These are phyloP conservation scores for Acronicta alni DNA, from an alignment of 2,888 invertebrate genomes.

Conservation along the genomic window DNA sequence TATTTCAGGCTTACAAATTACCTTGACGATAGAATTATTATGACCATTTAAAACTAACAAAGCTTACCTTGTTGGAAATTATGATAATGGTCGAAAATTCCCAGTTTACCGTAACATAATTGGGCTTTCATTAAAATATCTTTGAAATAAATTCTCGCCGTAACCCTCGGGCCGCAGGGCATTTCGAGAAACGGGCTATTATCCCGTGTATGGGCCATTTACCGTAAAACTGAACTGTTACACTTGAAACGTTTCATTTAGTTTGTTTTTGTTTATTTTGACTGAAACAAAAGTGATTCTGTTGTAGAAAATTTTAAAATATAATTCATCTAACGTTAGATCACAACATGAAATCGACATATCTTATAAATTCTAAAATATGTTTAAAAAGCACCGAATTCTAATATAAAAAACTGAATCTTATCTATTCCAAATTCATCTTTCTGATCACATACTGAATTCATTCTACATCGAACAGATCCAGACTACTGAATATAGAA, in stretches of 20 bases:
- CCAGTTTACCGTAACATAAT: constrained; percentile 31
- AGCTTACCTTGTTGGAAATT: constrained; percentile 26
- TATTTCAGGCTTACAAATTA: background rate
- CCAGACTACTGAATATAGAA: too few relatives aligned
- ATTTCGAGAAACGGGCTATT: constrained; percentile 45
- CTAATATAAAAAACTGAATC: background rate
- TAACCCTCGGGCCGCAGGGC: constrained; percentile 21
- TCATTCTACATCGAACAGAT: too few relatives aligned
- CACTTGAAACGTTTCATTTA: constrained; percentile 26
- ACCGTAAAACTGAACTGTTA: constrained; percentile 29
- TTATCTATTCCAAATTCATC: constrained; percentile 15
- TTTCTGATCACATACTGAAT: background rate
- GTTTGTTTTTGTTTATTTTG: constrained; percentile 11
- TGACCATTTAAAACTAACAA: constrained; percentile 16
- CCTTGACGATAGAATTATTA: background rate
- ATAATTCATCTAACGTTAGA: too few relatives aligned
- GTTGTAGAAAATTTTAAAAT: too few relatives aligned
- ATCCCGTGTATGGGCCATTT: constrained; percentile 39
- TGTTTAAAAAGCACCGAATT: too few relatives aligned
- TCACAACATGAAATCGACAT: too few relatives aligned
- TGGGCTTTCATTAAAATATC: constrained; percentile 43
- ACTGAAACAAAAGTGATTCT: too few relatives aligned
- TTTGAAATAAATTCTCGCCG: constrained; percentile 37
- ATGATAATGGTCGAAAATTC: constrained; percentile 24
- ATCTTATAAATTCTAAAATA: too few relatives aligned